A percentile compares a stretch with the other conserved stretches of the same genome.
phyloP scores from a whole-genome alignment of 2,113 vertebrate genomes.

The Osmerus mordax region DNA sequence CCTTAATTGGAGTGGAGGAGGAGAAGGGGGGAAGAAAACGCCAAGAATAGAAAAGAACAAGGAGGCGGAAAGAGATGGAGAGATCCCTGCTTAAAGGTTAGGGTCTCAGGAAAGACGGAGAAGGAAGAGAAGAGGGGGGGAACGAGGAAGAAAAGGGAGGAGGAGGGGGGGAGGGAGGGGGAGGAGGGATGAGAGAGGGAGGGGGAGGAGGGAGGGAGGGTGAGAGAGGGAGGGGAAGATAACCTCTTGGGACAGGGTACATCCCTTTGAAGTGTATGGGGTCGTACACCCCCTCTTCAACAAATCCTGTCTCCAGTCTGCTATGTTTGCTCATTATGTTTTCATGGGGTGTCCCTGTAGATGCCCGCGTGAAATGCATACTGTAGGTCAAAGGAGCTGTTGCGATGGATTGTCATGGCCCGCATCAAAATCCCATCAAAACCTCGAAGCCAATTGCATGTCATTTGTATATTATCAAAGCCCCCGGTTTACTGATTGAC shows the following conservation, averaged over 20 bases:
- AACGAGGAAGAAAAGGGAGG: too few species aligned
- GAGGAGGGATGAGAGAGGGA: not conserved
- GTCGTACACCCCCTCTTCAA: not conserved
- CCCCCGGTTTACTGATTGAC: too few species aligned
- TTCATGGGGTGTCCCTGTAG: not conserved
- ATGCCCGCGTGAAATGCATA: not conserved
- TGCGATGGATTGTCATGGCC: not conserved
- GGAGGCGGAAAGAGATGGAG: too few species aligned
- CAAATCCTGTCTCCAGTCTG: not conserved
- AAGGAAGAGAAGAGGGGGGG: too few species aligned
- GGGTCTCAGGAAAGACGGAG: too few species aligned
- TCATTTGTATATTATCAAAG: too few species aligned
- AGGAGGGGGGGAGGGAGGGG: not conserved
- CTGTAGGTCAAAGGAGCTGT: not conserved
- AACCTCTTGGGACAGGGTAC: not conserved
- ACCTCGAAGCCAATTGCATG: too few species aligned
- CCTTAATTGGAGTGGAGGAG: constrained; percentile 46
- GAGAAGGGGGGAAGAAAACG: not conserved
- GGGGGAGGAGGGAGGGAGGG: not conserved
- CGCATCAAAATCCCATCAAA: not conserved
- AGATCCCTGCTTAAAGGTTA: too few species aligned
- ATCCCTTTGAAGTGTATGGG: not conserved
- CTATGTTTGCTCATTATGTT: constrained; percentile 5
- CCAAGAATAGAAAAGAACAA: constrained; percentile 3
- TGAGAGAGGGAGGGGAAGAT: not conserved